Evolutionary conservation across 2,113 vertebrate genomes (phyloP), one percentile per base, ranked within the genome.

Genomic region (Ophiodon elongatus): DNA sequence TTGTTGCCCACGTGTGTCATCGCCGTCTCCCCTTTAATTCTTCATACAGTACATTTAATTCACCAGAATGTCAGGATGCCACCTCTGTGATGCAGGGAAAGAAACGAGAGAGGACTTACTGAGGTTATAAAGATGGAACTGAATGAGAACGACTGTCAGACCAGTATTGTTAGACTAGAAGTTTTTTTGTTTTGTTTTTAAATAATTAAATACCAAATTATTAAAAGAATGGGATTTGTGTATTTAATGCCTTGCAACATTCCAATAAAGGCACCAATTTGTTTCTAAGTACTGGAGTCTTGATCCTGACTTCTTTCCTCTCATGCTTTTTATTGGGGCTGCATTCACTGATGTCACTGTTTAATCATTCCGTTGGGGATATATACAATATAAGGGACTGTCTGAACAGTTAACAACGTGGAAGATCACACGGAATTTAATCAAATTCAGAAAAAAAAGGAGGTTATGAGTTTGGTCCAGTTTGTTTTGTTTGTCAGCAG

Each of bases 261-360:
- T 98, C 96, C 96, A 99, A 99, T 99, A 97, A 98, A 99, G 96
- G 95, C 96, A 96, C 92, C 94, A 86, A 95, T 95, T 96, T 96
- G 96, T 99, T 98, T 98, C 96, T 97, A 96, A 95, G 84, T 88
- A 81, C 85, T 0, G 41, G n/a, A 57, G 33, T 69, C 37, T 57
- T 69, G 11, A n/a, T 80, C 8, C 1, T 84, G 21, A 27, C 5
- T 57, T 75, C 8, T n/a, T 39, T 39, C 37, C 21, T 17, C 13
- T 33, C 7, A 23, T n/a, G 27, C 5, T 56, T 62, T 15, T 23
- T 25, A 0, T 39, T 10, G 3, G 21, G 2, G 29, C 27, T 52
- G 19, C 6, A 54, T 63, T 47, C n/a, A 71, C 1, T n/a, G 8
- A 41, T 60, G 15, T 64, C 17, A 39, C 8, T 4, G 23, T 56